Evolutionary conservation across 2,113 vertebrate genomes (phyloP).

Genomic region (Pampusana beccarii): DNA sequence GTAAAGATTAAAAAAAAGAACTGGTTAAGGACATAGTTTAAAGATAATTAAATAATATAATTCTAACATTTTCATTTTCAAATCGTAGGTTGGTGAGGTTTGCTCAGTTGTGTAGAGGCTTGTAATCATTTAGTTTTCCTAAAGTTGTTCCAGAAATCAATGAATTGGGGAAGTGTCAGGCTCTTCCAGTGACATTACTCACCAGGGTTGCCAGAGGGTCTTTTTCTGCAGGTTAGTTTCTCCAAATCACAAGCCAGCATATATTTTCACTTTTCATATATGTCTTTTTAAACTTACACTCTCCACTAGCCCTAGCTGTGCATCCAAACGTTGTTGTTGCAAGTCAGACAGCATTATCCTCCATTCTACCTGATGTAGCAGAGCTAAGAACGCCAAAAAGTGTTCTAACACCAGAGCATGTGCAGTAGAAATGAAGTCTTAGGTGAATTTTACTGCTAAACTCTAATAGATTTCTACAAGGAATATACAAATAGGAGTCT

Average conservation of each 20-base stretch:
- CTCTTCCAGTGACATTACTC: neutral
- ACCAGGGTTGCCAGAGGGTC: fast-evolving
- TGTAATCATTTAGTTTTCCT: neutral
- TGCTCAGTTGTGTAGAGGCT: neutral
- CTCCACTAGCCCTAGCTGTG: neutral
- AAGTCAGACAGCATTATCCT: neutral
- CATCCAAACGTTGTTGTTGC: neutral
- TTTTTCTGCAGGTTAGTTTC: neutral
- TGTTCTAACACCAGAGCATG: neutral
- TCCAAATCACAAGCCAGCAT: neutral
- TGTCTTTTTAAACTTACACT: neutral
- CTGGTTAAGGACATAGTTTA: neutral
- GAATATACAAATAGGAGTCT: neutral
- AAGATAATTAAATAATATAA: neutral
- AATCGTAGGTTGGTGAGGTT: neutral
- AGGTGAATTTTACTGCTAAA: neutral
- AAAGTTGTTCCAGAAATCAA: neutral
- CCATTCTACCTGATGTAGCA: neutral
- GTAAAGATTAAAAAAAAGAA: neutral
- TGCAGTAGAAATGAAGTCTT: neutral
- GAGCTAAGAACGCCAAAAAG: neutral
- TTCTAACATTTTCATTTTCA: neutral
- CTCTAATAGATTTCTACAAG: neutral
- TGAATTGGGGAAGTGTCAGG: neutral
- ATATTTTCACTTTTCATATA: neutral